phyloP scores from a whole-genome alignment of 2,888 invertebrate genomes.

The Ichneumoninae sp. region DNA sequence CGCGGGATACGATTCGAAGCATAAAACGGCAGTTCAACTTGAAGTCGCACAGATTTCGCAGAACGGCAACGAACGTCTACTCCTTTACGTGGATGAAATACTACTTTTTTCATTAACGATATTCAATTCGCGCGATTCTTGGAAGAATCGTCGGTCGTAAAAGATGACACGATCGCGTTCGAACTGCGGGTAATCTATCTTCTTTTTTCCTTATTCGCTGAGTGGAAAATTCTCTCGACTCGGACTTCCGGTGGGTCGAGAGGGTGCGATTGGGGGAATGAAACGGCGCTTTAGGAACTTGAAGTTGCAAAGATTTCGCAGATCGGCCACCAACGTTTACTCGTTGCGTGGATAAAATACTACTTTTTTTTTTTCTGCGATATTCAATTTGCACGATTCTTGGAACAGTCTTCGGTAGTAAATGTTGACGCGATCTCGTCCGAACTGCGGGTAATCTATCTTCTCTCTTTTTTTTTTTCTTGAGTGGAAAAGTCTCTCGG shows the following conservation, averaged over 20 bases:
- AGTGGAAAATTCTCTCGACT: constrained; percentile 53
- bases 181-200: constrained; percentile 3
- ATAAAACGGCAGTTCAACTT: constrained; percentile 17
- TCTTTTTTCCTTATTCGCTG: constrained; percentile 11
- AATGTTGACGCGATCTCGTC: neutral
- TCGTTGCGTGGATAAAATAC: too few species aligned
- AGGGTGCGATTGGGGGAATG: neutral
- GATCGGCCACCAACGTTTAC: too few species aligned
- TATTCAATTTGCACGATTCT: constrained; percentile 39
- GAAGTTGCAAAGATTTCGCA: too few species aligned
- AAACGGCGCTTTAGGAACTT: neutral
- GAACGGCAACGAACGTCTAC: too few species aligned
- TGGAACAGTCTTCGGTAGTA: constrained; percentile 38
- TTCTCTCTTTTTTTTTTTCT: constrained; percentile 17
- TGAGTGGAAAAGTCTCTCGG: constrained; percentile 56
- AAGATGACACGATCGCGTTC: neutral
- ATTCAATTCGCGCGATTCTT: constrained; percentile 43
- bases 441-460: constrained; percentile 12
- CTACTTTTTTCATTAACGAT: constrained; percentile 28
- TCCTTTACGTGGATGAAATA: too few species aligned
- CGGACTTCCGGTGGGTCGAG: constrained; percentile 48
- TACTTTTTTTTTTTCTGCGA: constrained; percentile 23
- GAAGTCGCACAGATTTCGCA: too few species aligned
- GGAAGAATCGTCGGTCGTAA: constrained; percentile 39
- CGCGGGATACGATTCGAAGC: neutral